Conservation (phyloP, 2,888 invertebrate genomes). For the Chesias legatella region DNA sequence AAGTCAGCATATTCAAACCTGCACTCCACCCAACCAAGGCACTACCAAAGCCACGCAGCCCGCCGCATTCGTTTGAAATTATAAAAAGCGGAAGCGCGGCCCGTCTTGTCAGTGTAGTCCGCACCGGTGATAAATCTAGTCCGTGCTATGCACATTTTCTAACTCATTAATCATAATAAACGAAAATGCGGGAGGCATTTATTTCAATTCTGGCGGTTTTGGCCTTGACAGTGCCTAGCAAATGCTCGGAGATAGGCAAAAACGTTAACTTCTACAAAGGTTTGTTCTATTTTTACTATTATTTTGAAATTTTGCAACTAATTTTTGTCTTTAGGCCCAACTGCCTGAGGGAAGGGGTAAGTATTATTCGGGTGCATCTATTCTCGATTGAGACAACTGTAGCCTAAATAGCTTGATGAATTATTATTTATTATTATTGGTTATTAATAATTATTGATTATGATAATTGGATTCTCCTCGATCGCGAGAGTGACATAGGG, state of each 20-base stretch:
- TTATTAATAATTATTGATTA: no score
- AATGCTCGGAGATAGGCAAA: constrained; percentile 54
- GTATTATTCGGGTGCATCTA: no score
- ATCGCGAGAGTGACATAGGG: no score
- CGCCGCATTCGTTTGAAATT: constrained; percentile 32
- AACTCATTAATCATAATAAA: constrained; percentile 47
- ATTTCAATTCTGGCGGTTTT: constrained; percentile 57
- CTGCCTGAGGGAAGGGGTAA: no score
- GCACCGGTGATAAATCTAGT: constrained; percentile 19
- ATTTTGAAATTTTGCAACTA: no score
- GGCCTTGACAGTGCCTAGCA: constrained; percentile 39
- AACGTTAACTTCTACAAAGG: constrained; percentile 75
- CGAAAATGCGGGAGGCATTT: constrained; percentile 62
- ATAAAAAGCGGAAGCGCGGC: constrained; percentile 49
- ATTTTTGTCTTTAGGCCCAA: no score
- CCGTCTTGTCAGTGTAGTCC: constrained; percentile 25
- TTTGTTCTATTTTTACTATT: constrained; percentile 24
- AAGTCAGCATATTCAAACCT: constrained; percentile 28
- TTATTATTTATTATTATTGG: no score
- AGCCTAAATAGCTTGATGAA: no score
- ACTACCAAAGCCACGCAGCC: constrained; percentile 8
- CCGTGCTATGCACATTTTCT: constrained; percentile 33
- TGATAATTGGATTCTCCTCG: no score
- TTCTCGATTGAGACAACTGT: no score
- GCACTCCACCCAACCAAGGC: constrained; percentile 13